Evolutionary conservation across 2,888 invertebrate species (phyloP).

Genomic region (Polyploca ridens): DNA sequence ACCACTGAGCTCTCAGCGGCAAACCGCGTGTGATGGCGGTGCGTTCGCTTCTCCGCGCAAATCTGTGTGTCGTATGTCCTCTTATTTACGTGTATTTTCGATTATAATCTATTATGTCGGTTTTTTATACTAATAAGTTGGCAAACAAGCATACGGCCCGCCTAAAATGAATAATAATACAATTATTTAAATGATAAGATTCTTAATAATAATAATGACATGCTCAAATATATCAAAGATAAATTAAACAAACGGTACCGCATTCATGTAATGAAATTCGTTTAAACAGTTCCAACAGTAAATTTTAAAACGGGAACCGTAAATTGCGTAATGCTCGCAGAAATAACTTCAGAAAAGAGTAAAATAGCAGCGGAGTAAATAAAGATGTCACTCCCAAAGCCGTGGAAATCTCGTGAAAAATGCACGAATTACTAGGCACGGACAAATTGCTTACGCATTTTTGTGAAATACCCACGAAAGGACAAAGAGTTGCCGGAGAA

Average conservation of each 20-base stretch:
- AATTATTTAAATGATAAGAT: no score
- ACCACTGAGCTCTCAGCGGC: no score
- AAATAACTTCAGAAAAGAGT: conserved; percentile 12
- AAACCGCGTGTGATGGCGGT: no score
- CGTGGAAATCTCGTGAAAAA: conserved; percentile 41
- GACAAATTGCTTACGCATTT: conserved; percentile 41
- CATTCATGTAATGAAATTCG: background rate
- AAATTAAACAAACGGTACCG: background rate
- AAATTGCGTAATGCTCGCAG: conserved; percentile 1
- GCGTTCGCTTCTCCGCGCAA: no score
- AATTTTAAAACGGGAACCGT: conserved; percentile 4
- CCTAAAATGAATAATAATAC: no score
- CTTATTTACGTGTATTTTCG: no score
- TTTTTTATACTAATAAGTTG: no score
- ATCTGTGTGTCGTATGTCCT: no score
- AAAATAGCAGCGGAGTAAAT: conserved; percentile 34
- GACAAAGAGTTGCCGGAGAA: conserved; percentile 11
- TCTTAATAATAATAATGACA: background rate
- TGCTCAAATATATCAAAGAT: no score
- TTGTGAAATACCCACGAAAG: conserved; percentile 17
- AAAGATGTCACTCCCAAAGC: conserved; percentile 33
- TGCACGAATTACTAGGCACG: conserved; percentile 38
- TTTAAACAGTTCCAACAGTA: conserved; percentile 6
- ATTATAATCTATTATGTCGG: no score
- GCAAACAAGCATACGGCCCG: no score